These are phyloP conservation scores for Lithophane socia DNA, from an alignment of 2,888 invertebrate species.

Conservation along the genomic window DNA sequence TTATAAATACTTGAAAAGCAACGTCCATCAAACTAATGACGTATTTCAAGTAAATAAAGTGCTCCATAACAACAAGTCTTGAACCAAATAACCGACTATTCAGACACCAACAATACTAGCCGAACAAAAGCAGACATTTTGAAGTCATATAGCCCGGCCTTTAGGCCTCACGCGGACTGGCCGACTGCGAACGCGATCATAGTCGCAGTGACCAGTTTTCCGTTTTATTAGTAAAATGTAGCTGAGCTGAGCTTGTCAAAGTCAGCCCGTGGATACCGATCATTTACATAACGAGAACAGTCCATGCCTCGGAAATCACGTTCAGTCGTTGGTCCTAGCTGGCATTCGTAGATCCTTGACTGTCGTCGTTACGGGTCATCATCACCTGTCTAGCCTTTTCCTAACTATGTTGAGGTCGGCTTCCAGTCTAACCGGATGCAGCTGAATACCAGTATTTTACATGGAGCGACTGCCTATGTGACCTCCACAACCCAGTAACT, in stretches of 20 bases:
- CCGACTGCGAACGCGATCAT: background rate
- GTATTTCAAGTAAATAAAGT: slow-evolving; percentile 33
- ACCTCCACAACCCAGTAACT: too few relatives aligned
- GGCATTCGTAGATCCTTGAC: background rate
- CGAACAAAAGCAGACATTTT: slow-evolving; percentile 44
- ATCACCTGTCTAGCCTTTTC: too few relatives aligned
- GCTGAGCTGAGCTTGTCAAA: background rate
- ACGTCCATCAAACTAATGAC: slow-evolving; percentile 41
- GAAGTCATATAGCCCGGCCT: slow-evolving; percentile 8
- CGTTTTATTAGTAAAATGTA: background rate
- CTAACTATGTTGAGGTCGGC: too few relatives aligned
- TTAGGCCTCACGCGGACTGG: background rate
- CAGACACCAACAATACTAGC: slow-evolving; percentile 37
- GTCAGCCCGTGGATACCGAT: background rate
- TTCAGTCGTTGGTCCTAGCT: background rate
- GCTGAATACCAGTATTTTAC: too few relatives aligned
- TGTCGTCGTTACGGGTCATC: background rate
- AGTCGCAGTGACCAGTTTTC: background rate
- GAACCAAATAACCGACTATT: slow-evolving; percentile 44
- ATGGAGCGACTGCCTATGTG: too few relatives aligned
- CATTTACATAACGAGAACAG: background rate
- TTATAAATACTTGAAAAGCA: slow-evolving; percentile 32
- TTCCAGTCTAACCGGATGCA: too few relatives aligned
- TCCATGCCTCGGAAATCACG: background rate
- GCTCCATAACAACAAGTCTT: slow-evolving; percentile 41